A percentile compares a stretch with the other conserved stretches of the same genome.
These are phyloP conservation scores for Chiloscyllium plagiosum DNA, from an alignment of 2,113 vertebrate genomes.

Conservation along the genomic window DNA sequence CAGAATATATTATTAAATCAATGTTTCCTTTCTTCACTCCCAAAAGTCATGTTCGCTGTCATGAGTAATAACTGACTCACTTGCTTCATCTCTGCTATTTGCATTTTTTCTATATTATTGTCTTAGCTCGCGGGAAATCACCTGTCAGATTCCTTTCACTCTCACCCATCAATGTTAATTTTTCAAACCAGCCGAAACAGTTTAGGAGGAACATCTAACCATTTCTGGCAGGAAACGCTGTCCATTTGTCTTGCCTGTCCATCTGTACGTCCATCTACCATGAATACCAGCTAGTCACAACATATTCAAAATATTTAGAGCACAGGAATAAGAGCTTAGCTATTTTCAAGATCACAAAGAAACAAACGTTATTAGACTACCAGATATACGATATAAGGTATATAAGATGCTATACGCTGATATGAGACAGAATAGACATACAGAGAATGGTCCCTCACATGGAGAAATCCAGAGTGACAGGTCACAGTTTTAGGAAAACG, in stretches of 20 bases:
- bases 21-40: neutral
- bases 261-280: neutral
- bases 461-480: no score
- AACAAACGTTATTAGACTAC: no score
- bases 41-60: conserved; percentile 15
- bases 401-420: no score
- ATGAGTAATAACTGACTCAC: conserved; percentile 17
- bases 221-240: neutral
- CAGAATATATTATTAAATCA: conserved; percentile 12
- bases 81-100: neutral
- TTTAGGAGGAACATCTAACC: neutral
- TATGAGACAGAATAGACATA: no score
- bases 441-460: no score
- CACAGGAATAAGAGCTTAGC: neutral
- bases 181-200: neutral
- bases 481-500: no score
- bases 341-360: neutral
- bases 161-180: neutral
- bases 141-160: conserved; percentile 2
- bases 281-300: neutral
- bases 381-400: no score
- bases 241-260: neutral
- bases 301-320: neutral
- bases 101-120: conserved; percentile 10
- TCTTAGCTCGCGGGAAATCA: conserved; percentile 5